Conservation (phyloP, 2,797 vertebrate species). For the Propithecus perrieri region DNA sequence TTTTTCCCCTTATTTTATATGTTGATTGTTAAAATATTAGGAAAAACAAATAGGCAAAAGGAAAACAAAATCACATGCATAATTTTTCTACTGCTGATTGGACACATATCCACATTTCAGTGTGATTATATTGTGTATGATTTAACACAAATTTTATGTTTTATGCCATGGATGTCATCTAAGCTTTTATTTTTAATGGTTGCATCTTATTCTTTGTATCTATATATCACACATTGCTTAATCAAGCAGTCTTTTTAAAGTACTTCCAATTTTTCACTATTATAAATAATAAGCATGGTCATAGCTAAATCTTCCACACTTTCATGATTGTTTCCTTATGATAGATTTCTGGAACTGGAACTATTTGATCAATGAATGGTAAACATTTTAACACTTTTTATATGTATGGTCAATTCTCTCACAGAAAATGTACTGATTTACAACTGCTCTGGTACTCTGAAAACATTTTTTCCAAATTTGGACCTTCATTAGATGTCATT, state of each 20-base stretch:
- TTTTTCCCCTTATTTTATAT: not conserved
- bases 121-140: not conserved
- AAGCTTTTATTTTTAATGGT: not conserved
- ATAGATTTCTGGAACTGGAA: not conserved
- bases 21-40: not conserved
- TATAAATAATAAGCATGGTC: not conserved
- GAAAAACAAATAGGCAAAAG: not conserved
- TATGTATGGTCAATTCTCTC: not conserved
- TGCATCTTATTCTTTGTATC: not conserved
- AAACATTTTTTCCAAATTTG: not conserved
- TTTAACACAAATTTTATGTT: not conserved
- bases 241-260: not conserved
- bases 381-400: not conserved
- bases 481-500: not conserved
- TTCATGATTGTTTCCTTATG: slow-evolving; percentile 14
- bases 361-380: not conserved
- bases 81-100: not conserved
- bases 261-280: not conserved
- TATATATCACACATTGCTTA: not conserved
- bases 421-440: not conserved
- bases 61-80: not conserved
- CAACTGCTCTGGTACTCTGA: not conserved
- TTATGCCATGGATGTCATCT: not conserved
- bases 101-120: not conserved
- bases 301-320: not conserved